A percentile compares a stretch with the other conserved stretches of the same genome.
Conservation (phyloP, 1,140 invertebrate genomes). For the Coelopa frigida region DNA sequence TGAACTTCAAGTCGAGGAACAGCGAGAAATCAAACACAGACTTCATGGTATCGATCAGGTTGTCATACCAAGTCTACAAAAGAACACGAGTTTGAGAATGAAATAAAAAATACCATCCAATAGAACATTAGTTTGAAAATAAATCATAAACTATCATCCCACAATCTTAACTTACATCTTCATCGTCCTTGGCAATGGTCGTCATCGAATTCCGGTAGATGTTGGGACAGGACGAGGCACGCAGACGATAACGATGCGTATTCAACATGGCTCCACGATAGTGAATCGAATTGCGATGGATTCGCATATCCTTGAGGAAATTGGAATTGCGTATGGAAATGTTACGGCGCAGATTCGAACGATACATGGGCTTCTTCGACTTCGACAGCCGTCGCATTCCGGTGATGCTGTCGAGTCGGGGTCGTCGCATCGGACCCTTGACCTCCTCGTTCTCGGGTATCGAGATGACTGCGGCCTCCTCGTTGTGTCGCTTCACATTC, state of each 20-base stretch:
- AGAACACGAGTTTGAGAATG: conserved; percentile 11
- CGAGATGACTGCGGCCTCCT: conserved; percentile 21
- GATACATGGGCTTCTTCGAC: conserved; percentile 32
- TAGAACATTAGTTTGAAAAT: conserved; percentile 11
- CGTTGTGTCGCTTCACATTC: conserved; percentile 15
- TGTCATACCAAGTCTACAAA: conserved; percentile 69
- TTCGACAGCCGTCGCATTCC: conserved; percentile 34
- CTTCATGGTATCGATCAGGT: conserved; percentile 60
- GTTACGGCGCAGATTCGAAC: conserved; percentile 36
- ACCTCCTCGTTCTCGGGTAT: conserved; percentile 23
- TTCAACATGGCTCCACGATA: conserved; percentile 72
- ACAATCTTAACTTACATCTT: conserved; percentile 46
- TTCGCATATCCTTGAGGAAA: conserved; percentile 66
- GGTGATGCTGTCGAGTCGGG: conserved; percentile 34
- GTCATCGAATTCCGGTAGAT: conserved; percentile 87
- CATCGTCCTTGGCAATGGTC: conserved; percentile 68
- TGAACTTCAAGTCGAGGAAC: conserved; percentile 70
- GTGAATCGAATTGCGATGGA: conserved; percentile 72
- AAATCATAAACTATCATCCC: not conserved
- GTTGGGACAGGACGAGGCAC: conserved; percentile 82
- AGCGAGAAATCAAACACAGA: conserved; percentile 74
- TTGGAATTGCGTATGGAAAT: conserved; percentile 49
- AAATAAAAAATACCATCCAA: conserved; percentile 23
- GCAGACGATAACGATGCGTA: conserved; percentile 69
- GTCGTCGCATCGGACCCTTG: conserved; percentile 13